Conservation (phyloP, 2,113 vertebrate species). For the Oncorhynchus nerka region DNA sequence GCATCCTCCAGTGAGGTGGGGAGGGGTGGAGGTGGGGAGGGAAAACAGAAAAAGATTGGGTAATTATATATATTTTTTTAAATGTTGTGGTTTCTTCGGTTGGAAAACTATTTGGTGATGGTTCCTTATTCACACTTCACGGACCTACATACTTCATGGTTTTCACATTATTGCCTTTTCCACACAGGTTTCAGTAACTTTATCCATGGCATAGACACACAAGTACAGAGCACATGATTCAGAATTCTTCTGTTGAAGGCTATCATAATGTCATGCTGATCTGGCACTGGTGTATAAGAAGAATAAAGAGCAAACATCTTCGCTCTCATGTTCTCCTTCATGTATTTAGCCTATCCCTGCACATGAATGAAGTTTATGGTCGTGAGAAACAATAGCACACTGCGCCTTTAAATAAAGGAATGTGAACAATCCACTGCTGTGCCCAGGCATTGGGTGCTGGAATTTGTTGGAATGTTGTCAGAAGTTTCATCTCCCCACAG, state of each 20-base stretch:
- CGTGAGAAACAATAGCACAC: slow-evolving; percentile 37
- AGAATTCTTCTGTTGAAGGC: too few relatives aligned
- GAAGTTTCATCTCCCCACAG: slow-evolving; percentile 48
- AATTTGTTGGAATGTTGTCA: slow-evolving; percentile 67
- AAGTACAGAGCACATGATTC: too few relatives aligned
- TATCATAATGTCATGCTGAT: not conserved
- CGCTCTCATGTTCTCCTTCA: too few relatives aligned
- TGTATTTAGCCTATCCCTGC: not conserved
- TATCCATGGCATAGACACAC: too few relatives aligned
- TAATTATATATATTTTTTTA: slow-evolving; percentile 38
- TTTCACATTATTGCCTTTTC: too few relatives aligned
- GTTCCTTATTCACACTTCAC: slow-evolving; percentile 48
- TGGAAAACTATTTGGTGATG: slow-evolving; percentile 51
- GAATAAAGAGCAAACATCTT: not conserved
- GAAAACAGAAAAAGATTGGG: slow-evolving; percentile 62
- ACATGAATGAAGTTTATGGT: slow-evolving; percentile 11
- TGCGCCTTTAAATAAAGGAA: slow-evolving; percentile 62
- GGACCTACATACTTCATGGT: not conserved
- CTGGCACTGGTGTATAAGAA: not conserved
- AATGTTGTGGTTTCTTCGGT: slow-evolving; percentile 62
- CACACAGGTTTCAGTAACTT: too few relatives aligned
- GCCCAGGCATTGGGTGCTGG: slow-evolving; percentile 58
- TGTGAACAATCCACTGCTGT: slow-evolving; percentile 57
- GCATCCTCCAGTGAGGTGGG: slow-evolving; percentile 46
- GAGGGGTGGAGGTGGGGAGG: slow-evolving; percentile 50